Percentiles rank a stretch among this genome's conserved stretches.
These are phyloP conservation scores for Macaria liturata DNA, from an alignment of 2,888 invertebrate genomes.

Conservation along the genomic window DNA sequence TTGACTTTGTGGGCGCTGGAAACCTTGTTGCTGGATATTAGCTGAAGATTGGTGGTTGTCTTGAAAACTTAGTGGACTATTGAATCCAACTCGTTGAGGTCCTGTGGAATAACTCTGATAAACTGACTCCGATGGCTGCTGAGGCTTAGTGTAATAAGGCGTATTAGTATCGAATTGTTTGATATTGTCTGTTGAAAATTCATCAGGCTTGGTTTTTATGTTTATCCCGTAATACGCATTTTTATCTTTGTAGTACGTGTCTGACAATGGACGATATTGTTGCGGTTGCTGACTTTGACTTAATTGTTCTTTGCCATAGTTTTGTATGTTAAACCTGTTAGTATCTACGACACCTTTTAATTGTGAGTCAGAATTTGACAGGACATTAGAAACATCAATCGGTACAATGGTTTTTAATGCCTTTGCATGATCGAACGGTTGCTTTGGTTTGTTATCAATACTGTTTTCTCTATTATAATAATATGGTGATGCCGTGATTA, in stretches of 20 bases:
- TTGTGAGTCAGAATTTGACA: constrained; percentile 58
- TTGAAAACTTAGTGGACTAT: constrained; percentile 51
- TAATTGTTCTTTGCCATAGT: constrained; percentile 58
- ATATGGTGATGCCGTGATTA: constrained; percentile 65
- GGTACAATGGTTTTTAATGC: constrained; percentile 77
- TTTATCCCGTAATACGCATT: constrained; percentile 65
- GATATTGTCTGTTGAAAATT: constrained; percentile 49
- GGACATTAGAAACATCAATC: constrained; percentile 73
- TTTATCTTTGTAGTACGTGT: constrained; percentile 73
- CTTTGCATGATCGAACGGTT: constrained; percentile 75
- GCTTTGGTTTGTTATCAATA: constrained; percentile 59
- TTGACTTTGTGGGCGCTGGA: constrained; percentile 53
- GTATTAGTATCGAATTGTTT: constrained; percentile 55
- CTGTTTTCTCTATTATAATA: constrained; percentile 57
- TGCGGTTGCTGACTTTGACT: constrained; percentile 41
- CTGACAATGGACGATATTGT: constrained; percentile 59
- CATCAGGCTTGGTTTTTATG: constrained; percentile 65
- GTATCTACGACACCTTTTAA: constrained; percentile 49
- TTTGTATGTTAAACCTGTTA: constrained; percentile 49
- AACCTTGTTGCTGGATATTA: constrained; percentile 51
- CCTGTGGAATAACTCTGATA: constrained; percentile 50
- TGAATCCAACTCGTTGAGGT: constrained; percentile 49
- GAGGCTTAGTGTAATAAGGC: constrained; percentile 54
- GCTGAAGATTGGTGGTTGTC: constrained; percentile 56
- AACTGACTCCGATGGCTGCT: constrained; percentile 47